Percentiles rank a stretch among this genome's conserved stretches.
These are phyloP conservation scores for Apodemus speciosus DNA, from an alignment of 2,113 vertebrate genomes.

Conservation along the genomic window DNA sequence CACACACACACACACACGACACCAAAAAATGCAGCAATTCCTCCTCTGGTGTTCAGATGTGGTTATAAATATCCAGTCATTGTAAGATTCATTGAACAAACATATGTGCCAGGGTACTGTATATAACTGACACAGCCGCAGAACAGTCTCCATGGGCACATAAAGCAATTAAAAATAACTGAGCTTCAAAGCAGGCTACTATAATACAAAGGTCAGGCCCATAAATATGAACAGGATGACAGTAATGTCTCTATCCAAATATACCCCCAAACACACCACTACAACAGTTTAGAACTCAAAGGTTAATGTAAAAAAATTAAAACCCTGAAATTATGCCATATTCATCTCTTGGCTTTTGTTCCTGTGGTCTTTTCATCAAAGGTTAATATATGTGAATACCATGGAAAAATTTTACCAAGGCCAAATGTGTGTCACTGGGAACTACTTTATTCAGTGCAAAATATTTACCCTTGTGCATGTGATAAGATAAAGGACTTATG, in stretches of 20 bases:
- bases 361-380: conserved; percentile 63
- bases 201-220: conserved; percentile 81
- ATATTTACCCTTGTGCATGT: conserved; percentile 70
- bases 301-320: conserved; percentile 68
- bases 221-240: conserved; percentile 81
- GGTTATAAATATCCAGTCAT: conserved; percentile 79
- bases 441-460: conserved; percentile 72
- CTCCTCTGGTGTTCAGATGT: conserved; percentile 66
- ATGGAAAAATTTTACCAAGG: conserved; percentile 69
- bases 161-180: conserved; percentile 86
- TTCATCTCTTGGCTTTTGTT: conserved; percentile 51
- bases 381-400: conserved; percentile 76
- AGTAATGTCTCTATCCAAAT: conserved; percentile 72
- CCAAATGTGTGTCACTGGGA: conserved; percentile 66
- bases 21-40: conserved; percentile 63
- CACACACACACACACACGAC: not conserved
- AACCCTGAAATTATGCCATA: conserved; percentile 54
- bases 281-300: conserved; percentile 72
- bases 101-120: conserved; percentile 77
- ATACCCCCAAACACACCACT: conserved; percentile 59
- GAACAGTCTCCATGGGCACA: conserved; percentile 80
- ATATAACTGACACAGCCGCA: conserved; percentile 78
- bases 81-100: conserved; percentile 84
- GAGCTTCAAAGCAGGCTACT: conserved; percentile 79
- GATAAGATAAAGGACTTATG: conserved; percentile 52